Evolutionary conservation across 2,113 vertebrate genomes (phyloP), one percentile per base, ranked within the genome.

Genomic region (Pionites leucogaster): DNA sequence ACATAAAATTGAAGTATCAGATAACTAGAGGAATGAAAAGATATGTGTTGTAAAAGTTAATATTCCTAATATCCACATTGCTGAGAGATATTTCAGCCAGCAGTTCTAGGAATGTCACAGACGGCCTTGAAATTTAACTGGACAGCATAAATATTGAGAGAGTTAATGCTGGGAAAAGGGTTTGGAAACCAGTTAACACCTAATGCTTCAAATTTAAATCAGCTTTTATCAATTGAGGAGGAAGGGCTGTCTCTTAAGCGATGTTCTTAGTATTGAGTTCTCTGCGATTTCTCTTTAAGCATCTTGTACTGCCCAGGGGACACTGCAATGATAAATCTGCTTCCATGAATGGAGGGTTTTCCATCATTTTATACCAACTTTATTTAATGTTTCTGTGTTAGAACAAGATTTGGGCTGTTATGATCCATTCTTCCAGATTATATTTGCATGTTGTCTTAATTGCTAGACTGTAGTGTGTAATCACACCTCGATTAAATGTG

Each of bases 11-110:
- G 72, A 33, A n/a, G 9, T 60, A n/a, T 81, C 11, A 0, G 60
- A 70, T 80, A 81, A 72, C 17, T 20, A 89, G 52, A 47, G 22
- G 42, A 71, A 55, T 0, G 0, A 8, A 77, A 67, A 91, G 17
- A 17, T 0, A 0, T 37, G 14, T 57, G 20, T 37, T 8, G 0
- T 52, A 50, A 71, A n/a, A 83, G 42, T 70, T 91, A 67, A 33
- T 50, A 59, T 53, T 83, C 3, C 20, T 63, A 42, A 88, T 70
- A 93, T 37, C 4, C 14, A 83, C 39, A 25, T 24, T 52, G 53
- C 37, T 86, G 85, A 80, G 41, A 77, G 47, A 24, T 39, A 53
- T 63, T 80, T 86, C 79, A 86, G 59, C 24, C n/a, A 77, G 39
- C 50, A 82, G 25, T 60, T 69, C 82, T 59, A 81, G 49, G 39